These are phyloP conservation scores for Probaryconus sp. DNA, from an alignment of 1,140 invertebrate genomes.

Conservation along the genomic window DNA sequence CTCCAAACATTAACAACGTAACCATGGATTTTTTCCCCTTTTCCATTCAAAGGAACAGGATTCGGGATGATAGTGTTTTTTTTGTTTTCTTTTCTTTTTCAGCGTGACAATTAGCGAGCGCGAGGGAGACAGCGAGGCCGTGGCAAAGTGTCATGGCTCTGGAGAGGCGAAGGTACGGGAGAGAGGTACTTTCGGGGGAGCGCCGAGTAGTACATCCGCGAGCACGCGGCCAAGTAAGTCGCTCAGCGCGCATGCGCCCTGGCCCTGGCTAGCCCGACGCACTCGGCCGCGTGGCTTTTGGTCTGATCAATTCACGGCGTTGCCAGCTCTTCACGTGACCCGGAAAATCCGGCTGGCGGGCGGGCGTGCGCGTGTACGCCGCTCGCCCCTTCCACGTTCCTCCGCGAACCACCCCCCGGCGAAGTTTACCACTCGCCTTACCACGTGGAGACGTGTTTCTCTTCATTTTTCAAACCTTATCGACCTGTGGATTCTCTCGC, in stretches of 20 bases:
- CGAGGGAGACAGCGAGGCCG: too few relatives aligned
- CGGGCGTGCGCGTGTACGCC: conserved; percentile 1
- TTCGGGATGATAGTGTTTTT: too few relatives aligned
- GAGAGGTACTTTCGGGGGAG: conserved; percentile 23
- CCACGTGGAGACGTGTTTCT: conserved; percentile 68
- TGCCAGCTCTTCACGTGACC: conserved; percentile 68
- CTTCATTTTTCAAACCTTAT: conserved; percentile 74
- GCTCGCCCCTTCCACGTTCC: conserved; percentile 27
- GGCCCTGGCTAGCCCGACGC: conserved; percentile 65
- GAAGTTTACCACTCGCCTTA: conserved; percentile 13
- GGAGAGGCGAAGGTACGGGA: conserved; percentile 39
- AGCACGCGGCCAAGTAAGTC: conserved; percentile 69
- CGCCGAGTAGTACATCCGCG: conserved; percentile 40
- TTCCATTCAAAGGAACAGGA: too few relatives aligned
- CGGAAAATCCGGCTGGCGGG: conserved; percentile 57
- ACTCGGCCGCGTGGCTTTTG: conserved; percentile 76
- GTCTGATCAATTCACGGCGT: conserved; percentile 75
- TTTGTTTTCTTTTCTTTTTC: too few relatives aligned
- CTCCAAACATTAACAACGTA: too few relatives aligned
- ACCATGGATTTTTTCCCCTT: too few relatives aligned
- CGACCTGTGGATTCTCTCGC: conserved; percentile 73
- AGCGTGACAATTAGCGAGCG: too few relatives aligned
- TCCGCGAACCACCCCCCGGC: conserved; percentile 17
- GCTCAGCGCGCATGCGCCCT: conserved; percentile 69
- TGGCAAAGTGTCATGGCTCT: too few relatives aligned